These are phyloP conservation scores for Archilochus colubris DNA, from an alignment of 2,113 vertebrate genomes.

Conservation along the genomic window DNA sequence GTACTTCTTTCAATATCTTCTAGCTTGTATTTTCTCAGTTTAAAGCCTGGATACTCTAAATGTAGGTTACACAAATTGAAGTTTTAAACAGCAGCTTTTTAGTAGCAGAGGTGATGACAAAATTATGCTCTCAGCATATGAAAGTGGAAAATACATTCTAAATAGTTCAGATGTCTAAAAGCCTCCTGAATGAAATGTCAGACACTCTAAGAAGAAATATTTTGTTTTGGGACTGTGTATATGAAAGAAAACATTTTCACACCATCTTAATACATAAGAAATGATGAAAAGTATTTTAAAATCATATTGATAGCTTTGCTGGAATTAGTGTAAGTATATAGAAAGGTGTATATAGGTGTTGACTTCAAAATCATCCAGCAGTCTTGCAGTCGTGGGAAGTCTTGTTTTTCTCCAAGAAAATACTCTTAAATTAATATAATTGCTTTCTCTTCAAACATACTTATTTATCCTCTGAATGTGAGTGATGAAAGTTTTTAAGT, in stretches of 20 bases:
- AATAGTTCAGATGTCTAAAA: background rate
- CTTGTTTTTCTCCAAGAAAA: background rate
- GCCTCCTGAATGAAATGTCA: background rate
- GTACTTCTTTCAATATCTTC: background rate
- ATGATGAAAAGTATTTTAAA: background rate
- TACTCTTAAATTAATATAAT: background rate
- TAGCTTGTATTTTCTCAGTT: background rate
- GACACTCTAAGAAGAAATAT: background rate
- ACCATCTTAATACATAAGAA: background rate
- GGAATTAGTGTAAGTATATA: background rate
- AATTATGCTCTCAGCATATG: background rate
- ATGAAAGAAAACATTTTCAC: background rate
- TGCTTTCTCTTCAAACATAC: background rate
- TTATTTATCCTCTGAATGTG: rapidly evolving
- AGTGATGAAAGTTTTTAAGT: background rate
- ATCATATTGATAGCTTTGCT: background rate
- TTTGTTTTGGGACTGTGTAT: background rate
- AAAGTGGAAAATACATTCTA: background rate
- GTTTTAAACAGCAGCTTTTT: background rate
- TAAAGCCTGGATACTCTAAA: background rate
- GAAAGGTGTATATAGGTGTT: background rate
- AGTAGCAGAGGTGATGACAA: background rate
- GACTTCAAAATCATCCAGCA: background rate
- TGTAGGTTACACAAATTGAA: background rate
- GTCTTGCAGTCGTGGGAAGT: background rate